phyloP scores from a whole-genome alignment of 2,888 invertebrate species.

The Machimus atricapillus region DNA sequence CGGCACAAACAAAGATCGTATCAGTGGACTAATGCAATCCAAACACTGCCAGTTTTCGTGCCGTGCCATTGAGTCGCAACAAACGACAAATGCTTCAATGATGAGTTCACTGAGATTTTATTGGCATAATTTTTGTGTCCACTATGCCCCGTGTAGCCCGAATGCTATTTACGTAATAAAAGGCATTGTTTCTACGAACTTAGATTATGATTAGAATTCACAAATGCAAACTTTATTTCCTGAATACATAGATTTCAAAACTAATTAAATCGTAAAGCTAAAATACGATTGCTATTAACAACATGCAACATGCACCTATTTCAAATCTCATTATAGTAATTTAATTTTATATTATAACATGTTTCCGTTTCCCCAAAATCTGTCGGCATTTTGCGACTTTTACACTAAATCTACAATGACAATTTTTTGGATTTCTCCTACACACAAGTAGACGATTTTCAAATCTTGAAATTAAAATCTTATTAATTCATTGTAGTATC shows the following conservation, averaged over 20 bases:
- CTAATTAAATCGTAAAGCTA: too few species aligned
- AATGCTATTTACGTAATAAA: neutral
- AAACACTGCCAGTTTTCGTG: neutral
- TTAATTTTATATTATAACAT: too few species aligned
- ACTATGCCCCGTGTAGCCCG: neutral
- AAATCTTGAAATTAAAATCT: too few species aligned
- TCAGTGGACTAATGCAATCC: neutral
- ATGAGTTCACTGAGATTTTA: neutral
- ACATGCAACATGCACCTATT: too few species aligned
- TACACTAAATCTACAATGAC: too few species aligned
- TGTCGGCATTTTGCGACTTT: too few species aligned
- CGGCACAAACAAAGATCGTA: neutral
- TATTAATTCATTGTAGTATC: too few species aligned
- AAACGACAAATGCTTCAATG: neutral
- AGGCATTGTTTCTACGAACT: neutral
- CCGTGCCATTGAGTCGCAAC: neutral
- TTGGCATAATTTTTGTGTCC: neutral
- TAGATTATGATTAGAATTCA: neutral
- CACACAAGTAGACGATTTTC: too few species aligned
- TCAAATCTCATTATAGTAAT: too few species aligned
- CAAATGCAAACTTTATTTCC: neutral
- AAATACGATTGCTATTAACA: too few species aligned
- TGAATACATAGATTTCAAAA: neutral
- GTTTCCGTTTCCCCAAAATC: too few species aligned
- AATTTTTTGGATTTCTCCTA: too few species aligned